Evolutionary conservation across 2,888 invertebrate genomes (phyloP), one percentile per base, ranked within the genome.

Genomic region (Rhingia campestris): DNA sequence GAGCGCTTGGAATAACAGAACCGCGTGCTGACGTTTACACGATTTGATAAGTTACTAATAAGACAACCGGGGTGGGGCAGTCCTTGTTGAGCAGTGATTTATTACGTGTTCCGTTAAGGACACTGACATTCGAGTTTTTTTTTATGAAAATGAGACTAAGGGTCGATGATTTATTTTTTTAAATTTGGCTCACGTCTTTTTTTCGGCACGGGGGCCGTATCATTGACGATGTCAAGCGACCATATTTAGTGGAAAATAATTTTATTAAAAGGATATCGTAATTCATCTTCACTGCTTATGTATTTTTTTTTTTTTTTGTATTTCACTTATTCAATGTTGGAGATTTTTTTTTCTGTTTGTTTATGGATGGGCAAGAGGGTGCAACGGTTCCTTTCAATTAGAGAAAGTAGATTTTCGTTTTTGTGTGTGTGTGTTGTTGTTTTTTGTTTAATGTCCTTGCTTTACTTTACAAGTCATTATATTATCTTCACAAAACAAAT

Each of bases 211-310:
- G 49, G 37, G 53, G 54, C 66, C 53, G 59, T 73, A 61, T 76
- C 66, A 76, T 70, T 47, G 59, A 81, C 72, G 47, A 72, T 72
- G 76, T 82, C 66, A 72, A 66, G 76, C 66, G 37, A 76, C 76
- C 72, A 82, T 76, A 72, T 82, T 76, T 76, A 82, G 72, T 69
- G 77, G 77, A 69, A 82, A 74, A 75, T 84, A 74, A 79, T 79
- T 75, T 79, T 79, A 84, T 79, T 79, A 79, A 84, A 79, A 84
- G 70, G 74, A 69, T 79, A 79, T 79, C 64, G 67, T 77, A 82
- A 82, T 82, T 82, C 82, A 73, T 82, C 73, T 82, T 75, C 53
- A 30, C 59, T 75, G 47, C 47, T 67, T 73, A 14, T 41, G 30
- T 56, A 53, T 49, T 10, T 53, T 51, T 7, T 22, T 14, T 49